Percentiles rank a stretch among this genome's conserved stretches.
Conservation (phyloP, 1,140 invertebrate species). For the Tetramorium parvispinum region DNA sequence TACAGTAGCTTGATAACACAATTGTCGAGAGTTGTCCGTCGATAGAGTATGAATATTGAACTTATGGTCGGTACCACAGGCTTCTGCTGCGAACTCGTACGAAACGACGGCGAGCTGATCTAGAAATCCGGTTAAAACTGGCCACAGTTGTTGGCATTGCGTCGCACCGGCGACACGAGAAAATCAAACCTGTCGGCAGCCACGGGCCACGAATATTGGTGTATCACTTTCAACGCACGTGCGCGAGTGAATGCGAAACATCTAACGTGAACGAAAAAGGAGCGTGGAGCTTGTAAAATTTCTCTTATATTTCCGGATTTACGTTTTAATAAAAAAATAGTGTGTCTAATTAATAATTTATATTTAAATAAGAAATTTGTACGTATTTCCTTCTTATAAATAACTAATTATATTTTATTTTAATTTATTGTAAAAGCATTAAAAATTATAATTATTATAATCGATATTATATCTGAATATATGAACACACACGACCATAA, state of each 20-base stretch:
- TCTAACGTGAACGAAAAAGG: not conserved
- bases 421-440: not conserved
- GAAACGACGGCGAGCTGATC: slow-evolving; percentile 26
- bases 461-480: not conserved
- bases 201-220: slow-evolving; percentile 4
- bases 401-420: not conserved
- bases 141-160: slow-evolving; percentile 68
- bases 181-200: slow-evolving; percentile 51
- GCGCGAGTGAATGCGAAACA: slow-evolving; percentile 42
- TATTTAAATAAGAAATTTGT: not conserved
- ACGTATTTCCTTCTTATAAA: not conserved
- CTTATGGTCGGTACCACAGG: slow-evolving; percentile 62
- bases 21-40: not conserved
- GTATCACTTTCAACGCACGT: not conserved
- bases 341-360: not conserved
- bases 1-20: not conserved
- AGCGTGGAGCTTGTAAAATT: not conserved
- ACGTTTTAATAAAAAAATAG: not conserved
- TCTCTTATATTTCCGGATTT: not conserved
- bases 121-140: slow-evolving; percentile 71
- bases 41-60: slow-evolving; percentile 2
- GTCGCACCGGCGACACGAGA: slow-evolving; percentile 36
- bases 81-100: slow-evolving; percentile 31
- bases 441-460: not conserved
- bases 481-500: not conserved